Evolutionary conservation across 1,140 invertebrate genomes (phyloP).

Genomic region (Aphidius gifuensis): DNA sequence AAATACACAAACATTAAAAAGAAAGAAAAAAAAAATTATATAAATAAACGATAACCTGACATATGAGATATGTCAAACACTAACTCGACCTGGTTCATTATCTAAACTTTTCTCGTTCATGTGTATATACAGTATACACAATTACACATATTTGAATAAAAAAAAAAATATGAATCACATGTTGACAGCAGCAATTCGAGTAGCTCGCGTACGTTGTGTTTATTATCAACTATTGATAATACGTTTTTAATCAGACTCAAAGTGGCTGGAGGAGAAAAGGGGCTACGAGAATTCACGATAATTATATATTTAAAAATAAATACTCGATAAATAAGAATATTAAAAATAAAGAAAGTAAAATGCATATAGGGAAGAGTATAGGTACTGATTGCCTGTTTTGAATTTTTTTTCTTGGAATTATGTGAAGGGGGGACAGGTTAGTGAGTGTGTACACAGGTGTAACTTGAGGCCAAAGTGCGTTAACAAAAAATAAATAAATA

Average conservation of each 20-base stretch:
- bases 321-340: not conserved
- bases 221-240: not conserved
- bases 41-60: not conserved
- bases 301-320: not conserved
- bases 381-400: not conserved
- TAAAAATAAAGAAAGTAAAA: too few species aligned
- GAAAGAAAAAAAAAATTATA: conserved; percentile 8
- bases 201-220: not conserved
- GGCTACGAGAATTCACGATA: too few species aligned
- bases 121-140: too few species aligned
- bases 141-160: not conserved
- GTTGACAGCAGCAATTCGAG: conserved; percentile 8
- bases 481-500: conserved; percentile 3
- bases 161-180: conserved; percentile 8
- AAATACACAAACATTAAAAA: not conserved
- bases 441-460: conserved; percentile 28
- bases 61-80: not conserved
- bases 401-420: not conserved
- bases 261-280: not conserved
- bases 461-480: conserved; percentile 18
- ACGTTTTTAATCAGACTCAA: conserved; percentile 7
- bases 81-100: conserved; percentile 5
- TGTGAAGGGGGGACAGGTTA: not conserved
- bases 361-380: too few species aligned
- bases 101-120: not conserved